phyloP scores from a whole-genome alignment of 2,888 invertebrate species.

The Epiblema foenella region DNA sequence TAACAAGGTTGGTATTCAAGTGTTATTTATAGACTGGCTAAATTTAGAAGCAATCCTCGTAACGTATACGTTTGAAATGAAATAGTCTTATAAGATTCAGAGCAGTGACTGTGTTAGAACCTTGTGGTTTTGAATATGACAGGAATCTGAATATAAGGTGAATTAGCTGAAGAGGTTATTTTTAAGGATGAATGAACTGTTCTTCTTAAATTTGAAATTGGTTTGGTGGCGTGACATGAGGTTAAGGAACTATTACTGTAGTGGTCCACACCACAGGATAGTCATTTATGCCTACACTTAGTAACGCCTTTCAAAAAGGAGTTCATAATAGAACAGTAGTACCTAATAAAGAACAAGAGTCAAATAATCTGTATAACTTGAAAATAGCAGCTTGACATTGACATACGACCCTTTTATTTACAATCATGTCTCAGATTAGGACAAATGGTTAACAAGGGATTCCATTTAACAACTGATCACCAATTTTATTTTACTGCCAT shows the following conservation, averaged over 20 bases:
- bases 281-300: neutral
- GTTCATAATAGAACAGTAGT: neutral
- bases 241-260: neutral
- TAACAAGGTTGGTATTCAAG: slow-evolving; percentile 22
- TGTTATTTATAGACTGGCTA: slow-evolving; percentile 26
- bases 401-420: too few species aligned
- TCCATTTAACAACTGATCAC: too few species aligned
- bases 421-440: too few species aligned
- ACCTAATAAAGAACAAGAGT: too few species aligned
- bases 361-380: too few species aligned
- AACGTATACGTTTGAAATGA: neutral
- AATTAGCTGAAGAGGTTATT: slow-evolving; percentile 9
- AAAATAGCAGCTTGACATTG: too few species aligned
- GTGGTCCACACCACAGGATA: neutral
- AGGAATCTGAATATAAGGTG: neutral
- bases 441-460: too few species aligned
- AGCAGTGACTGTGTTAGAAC: neutral
- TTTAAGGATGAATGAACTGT: slow-evolving; percentile 8
- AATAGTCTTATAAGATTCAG: neutral
- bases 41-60: slow-evolving; percentile 33
- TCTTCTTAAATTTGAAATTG: neutral
- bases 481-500: too few species aligned
- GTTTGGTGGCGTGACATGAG: neutral
- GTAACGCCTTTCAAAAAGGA: neutral
- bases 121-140: neutral